phyloP scores from a whole-genome alignment of 2,797 vertebrate species.

The Xenopus petersii region DNA sequence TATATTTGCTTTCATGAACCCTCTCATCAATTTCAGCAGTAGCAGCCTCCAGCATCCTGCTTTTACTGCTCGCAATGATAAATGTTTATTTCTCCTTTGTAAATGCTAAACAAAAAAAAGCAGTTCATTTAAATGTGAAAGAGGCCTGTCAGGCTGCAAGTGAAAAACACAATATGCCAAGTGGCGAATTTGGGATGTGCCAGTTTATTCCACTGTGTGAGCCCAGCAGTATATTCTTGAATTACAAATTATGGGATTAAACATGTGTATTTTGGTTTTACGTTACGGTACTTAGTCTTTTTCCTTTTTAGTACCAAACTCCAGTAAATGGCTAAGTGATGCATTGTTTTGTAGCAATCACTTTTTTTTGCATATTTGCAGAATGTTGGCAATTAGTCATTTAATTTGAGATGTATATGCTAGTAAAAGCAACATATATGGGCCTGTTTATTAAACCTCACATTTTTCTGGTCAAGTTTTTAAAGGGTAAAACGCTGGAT shows the following conservation, averaged over 20 bases:
- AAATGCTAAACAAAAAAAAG: slow-evolving; percentile 38
- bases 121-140: slow-evolving; percentile 49
- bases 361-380: too few relatives aligned
- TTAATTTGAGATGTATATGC: too few relatives aligned
- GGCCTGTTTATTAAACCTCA: too few relatives aligned
- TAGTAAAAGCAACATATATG: too few relatives aligned
- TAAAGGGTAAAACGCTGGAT: too few relatives aligned
- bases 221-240: slow-evolving; percentile 39
- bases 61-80: slow-evolving; percentile 35
- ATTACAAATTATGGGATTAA: slow-evolving; percentile 46
- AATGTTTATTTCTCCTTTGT: slow-evolving; percentile 45
- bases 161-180: slow-evolving; percentile 45
- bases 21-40: slow-evolving; percentile 18
- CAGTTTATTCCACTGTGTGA: slow-evolving; percentile 43
- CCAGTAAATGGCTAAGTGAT: not conserved
- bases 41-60: slow-evolving; percentile 11
- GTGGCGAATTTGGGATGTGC: slow-evolving; percentile 46
- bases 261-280: slow-evolving; percentile 25
- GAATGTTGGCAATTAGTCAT: too few relatives aligned
- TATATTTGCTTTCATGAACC: slow-evolving; percentile 19
- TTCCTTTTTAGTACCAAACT: not conserved
- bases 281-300: not conserved
- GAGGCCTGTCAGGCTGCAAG: slow-evolving; percentile 39
- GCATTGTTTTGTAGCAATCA: too few relatives aligned
- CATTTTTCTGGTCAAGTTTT: too few relatives aligned